These are phyloP conservation scores for Diacarnus erythraeanus DNA, from an alignment of 37 sponge, comb jelly and placozoan species.

Conservation along the genomic window DNA sequence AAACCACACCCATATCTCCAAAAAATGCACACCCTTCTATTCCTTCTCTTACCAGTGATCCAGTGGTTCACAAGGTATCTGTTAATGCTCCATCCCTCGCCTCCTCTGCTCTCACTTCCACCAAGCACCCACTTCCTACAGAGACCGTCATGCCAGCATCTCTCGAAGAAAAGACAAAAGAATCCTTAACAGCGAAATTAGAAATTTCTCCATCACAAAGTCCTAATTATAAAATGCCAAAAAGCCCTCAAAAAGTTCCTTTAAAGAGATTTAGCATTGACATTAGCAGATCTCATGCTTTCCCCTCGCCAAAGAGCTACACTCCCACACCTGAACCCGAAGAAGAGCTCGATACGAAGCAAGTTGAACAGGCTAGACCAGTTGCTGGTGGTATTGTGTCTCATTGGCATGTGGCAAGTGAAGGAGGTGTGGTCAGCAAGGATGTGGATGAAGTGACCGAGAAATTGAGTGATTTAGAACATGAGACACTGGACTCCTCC, in stretches of 20 bases:
- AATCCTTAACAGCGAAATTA: neutral
- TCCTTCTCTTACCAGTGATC: neutral
- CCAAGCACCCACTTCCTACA: neutral
- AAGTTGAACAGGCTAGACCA: neutral
- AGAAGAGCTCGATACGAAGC: neutral
- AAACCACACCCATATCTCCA: slow-evolving; percentile 6
- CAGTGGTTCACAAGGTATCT: neutral
- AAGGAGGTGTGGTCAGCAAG: neutral
- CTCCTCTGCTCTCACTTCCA: neutral
- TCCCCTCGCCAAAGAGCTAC: neutral
- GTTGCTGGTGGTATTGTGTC: neutral
- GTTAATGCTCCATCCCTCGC: neutral
- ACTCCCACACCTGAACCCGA: neutral
- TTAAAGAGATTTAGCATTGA: neutral
- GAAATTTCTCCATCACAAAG: neutral
- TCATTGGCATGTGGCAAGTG: neutral
- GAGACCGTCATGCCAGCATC: neutral
- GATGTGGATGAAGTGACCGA: neutral
- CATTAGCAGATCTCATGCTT: neutral
- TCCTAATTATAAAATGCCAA: neutral
- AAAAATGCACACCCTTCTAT: neutral
- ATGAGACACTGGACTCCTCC: neutral
- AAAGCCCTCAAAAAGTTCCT: neutral
- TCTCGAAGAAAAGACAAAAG: neutral
- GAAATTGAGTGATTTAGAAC: no score